Base-by-base conservation (phyloP, 2,797 vertebrate genomes). In the Syngnathus rostellatus region DNA sequence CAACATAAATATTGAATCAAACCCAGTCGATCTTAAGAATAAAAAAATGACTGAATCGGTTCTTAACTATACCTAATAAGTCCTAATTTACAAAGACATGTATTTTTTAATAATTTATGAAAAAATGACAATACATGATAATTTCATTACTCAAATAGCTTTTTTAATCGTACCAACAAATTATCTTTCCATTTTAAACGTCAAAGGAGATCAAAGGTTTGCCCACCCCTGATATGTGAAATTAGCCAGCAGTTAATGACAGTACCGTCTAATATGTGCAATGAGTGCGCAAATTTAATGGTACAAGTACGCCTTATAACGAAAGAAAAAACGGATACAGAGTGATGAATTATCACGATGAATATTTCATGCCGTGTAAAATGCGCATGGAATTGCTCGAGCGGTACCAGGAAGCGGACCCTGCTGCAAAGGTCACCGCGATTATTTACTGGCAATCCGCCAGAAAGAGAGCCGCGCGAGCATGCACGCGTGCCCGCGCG, bases 341-440 rank as follows among this genome's bases (percentile, higher is more conserved):
- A 3, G 21, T 43, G 11, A 62, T 43, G n/a, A 62, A 23, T 23
- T 62, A 43, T 43, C 21, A 7, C n/a, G 11, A 12, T 62, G 14
- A 46, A 63, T 63, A 45, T 64, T 64, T 50, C 25, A 64, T 31
- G 21, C 14, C 61, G 19, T 53, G 48, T n/a, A 12, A 51, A 50
- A 11, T 45, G 39, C 12, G 5, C 72, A 80, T 55, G 86, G 87
- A 78, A 87, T 83, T 84, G 80, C 83, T 81, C 71, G 76, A 71
- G 71, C 76, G 88, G 80, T 93, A 92, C 91, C 92, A 92, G 92
- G 91, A 94, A 93, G 90, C 87, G 12, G 86, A 83, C 78, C 85
- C 16, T 37, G 55, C 55, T 64, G 84, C 82, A 85, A 88, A 89
- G 86, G 88, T 90, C 89, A 89, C 83, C 71, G 79, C 88, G 86